These are phyloP conservation scores for Danio kyathit DNA, from an alignment of 2,797 vertebrate genomes.

Conservation along the genomic window DNA sequence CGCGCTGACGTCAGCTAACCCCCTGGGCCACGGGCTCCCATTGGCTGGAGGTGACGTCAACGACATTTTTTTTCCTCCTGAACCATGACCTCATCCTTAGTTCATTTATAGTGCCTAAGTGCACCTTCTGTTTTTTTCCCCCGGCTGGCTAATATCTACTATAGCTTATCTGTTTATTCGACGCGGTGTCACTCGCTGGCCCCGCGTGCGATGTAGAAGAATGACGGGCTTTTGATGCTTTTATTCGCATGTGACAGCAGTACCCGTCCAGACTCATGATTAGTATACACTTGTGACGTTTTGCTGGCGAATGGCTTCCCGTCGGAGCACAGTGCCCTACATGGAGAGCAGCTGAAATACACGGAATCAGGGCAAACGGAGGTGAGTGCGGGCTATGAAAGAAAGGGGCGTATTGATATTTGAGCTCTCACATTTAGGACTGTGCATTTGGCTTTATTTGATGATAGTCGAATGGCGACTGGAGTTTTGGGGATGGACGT, in stretches of 20 bases:
- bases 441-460: constrained; percentile 19
- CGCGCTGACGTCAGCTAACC: constrained; percentile 85
- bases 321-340: constrained; percentile 65
- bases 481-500: constrained; percentile 5
- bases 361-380: constrained; percentile 63
- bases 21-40: constrained; percentile 78
- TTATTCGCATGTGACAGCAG: constrained; percentile 46
- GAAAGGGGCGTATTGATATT: constrained; percentile 44
- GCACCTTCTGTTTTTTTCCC: constrained; percentile 74
- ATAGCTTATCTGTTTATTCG: constrained; percentile 61
- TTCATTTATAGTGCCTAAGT: constrained; percentile 84
- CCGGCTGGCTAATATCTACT: constrained; percentile 59
- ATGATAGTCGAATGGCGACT: neutral
- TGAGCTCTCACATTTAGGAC: neutral
- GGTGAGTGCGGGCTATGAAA: constrained; percentile 65
- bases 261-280: constrained; percentile 55
- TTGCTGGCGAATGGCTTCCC: constrained; percentile 56
- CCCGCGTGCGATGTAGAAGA: constrained; percentile 12
- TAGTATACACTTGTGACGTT: constrained; percentile 72
- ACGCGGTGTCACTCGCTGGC: constrained; percentile 8
- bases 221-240: constrained; percentile 22
- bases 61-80: constrained; percentile 72
- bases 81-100: constrained; percentile 92
- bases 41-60: constrained; percentile 95
- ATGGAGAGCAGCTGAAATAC: constrained; percentile 68